A percentile compares a stretch with the other conserved stretches of the same genome.
Conservation (phyloP, 1,140 invertebrate species). For the Sinonovacula constricta region DNA sequence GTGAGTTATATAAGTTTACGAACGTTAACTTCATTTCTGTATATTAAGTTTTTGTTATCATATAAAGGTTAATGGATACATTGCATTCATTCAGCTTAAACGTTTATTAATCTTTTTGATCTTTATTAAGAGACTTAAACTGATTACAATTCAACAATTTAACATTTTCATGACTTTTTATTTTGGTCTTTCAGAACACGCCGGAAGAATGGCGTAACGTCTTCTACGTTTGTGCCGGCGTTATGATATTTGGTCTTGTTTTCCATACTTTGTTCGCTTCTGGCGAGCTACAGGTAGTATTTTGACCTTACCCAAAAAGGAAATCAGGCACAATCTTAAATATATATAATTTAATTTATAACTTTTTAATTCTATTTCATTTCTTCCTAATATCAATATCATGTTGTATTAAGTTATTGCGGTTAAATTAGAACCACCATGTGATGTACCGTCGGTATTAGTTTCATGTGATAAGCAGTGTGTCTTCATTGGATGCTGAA, state of each 20-base stretch:
- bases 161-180: neutral
- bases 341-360: neutral
- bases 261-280: constrained; percentile 23
- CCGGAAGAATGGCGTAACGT: constrained; percentile 47
- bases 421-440: too few species aligned
- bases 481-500: too few species aligned
- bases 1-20: neutral
- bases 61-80: neutral
- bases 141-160: neutral
- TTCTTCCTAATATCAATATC: too few species aligned
- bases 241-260: constrained; percentile 34
- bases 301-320: neutral
- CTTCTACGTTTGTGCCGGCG: constrained; percentile 41
- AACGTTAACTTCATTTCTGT: neutral
- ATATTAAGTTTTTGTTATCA: neutral
- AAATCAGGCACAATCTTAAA: neutral
- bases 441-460: too few species aligned
- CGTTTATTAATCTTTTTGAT: neutral
- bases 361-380: neutral
- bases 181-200: constrained; percentile 10
- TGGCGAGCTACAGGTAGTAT: constrained; percentile 32
- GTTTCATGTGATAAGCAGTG: too few species aligned
- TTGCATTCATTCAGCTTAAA: neutral
- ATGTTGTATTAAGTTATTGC: too few species aligned
- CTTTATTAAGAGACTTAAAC: neutral